Evolutionary conservation across 2,113 vertebrate species (phyloP), one percentile per base, ranked within the genome.

Genomic region (Xiphophorus maculatus): DNA sequence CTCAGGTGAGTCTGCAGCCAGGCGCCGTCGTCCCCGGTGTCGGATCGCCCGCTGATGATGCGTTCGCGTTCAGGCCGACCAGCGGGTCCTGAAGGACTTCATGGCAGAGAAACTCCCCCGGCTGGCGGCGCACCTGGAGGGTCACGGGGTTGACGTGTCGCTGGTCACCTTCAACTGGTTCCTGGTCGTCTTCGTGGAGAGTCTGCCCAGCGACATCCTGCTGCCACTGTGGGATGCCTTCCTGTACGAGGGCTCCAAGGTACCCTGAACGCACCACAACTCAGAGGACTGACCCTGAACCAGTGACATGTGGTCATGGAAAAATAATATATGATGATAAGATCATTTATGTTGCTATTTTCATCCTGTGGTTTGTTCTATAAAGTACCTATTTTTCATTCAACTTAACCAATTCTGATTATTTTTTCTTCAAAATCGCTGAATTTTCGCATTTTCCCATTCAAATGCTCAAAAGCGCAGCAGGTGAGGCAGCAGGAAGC

Each of bases 91-190:
- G 77, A 97, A 95, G 91, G 97, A 99, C 86, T 94, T 99, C 69
- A 90, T 99, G 85, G 89, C 84, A 0, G 97, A 98, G 89, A 99
- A 99, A 82, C 91, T 99, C 69, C 97, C 97, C 74, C 89, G 94
- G 8, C 90, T 99, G 25, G 93, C 77, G n/a, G 89, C 95, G 72
- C 97, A 99, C 89, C 91, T 99, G 42, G 94, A 95, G 19, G 91
- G 94, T 5, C 88, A 95, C 87, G 83, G 0, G 1, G 92, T 97
- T 27, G 97, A 99, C 54, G 93, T 98, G 27, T 96, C 96, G 0
- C 94, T 97, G 30, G 84, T 97, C 88, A 97, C 96, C 54, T 97
- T 99, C 88, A 97, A 96, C 90, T 99, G 98, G 98, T 98, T 99
- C 91, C 93, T 98, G 51, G 96, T 98, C 88, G 89, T 95, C 61